Percentiles rank a stretch among this genome's conserved stretches.
Evolutionary conservation across 2,797 vertebrate species (phyloP).

Genomic region (Sebastes alutus): DNA sequence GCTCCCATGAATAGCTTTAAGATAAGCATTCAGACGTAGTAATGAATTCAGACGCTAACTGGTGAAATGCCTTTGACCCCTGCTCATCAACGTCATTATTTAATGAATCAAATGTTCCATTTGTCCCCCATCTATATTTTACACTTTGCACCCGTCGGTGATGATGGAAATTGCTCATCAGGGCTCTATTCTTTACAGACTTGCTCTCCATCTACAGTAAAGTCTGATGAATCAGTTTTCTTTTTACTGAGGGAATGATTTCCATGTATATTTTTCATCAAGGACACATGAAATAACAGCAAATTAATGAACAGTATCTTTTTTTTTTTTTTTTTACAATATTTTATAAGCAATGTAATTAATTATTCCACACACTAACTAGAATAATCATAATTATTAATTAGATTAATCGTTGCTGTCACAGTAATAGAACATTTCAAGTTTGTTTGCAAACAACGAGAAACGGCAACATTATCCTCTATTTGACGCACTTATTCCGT

Average conservation of each 20-base stretch:
- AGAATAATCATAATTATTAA: not conserved
- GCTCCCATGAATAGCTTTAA: not conserved
- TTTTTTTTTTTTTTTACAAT: not conserved
- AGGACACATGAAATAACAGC: not conserved
- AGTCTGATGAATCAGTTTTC: not conserved
- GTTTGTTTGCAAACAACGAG: not conserved
- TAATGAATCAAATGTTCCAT: conserved; percentile 15
- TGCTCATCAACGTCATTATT: conserved; percentile 21
- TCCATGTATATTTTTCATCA: not conserved
- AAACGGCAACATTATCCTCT: not conserved
- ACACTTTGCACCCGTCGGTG: not conserved
- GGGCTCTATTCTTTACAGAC: conserved; percentile 1
- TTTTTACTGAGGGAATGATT: not conserved
- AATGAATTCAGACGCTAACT: conserved; percentile 1
- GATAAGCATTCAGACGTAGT: not conserved
- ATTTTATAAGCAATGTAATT: not conserved
- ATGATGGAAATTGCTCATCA: conserved; percentile 5
- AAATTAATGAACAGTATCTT: not conserved
- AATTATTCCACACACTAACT: not conserved
- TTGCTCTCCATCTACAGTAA: not conserved
- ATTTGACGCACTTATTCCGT: not conserved
- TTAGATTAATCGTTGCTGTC: not conserved
- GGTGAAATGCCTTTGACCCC: conserved; percentile 25
- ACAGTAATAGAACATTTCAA: not conserved
- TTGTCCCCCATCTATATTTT: conserved; percentile 7